Evolutionary conservation across 2,797 vertebrate species (phyloP).

Genomic region (Coccyzus lansbergi): DNA sequence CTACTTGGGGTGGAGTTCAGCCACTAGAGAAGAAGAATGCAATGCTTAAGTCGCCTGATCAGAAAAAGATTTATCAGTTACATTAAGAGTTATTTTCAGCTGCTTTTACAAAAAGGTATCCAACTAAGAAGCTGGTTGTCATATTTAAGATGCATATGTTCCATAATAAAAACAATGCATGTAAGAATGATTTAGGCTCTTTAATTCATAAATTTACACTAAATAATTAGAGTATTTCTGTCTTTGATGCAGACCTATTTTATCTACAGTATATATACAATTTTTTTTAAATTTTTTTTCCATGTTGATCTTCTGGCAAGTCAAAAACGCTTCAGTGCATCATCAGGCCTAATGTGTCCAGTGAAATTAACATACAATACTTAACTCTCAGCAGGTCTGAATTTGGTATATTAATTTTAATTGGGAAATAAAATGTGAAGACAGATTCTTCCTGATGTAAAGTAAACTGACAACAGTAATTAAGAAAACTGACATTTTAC

Average conservation of each 20-base stretch:
- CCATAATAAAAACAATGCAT: neutral
- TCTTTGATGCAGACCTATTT: neutral
- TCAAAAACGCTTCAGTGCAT: neutral
- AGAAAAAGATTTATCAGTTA: conserved; percentile 1
- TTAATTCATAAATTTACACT: neutral
- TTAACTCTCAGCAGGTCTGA: neutral
- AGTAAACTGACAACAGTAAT: conserved; percentile 30
- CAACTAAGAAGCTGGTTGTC: neutral
- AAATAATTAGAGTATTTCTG: neutral
- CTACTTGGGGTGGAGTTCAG: neutral
- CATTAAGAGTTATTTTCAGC: neutral
- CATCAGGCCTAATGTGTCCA: neutral
- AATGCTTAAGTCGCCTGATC: neutral
- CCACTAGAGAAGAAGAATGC: neutral
- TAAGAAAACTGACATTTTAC: conserved; percentile 23
- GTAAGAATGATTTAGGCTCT: neutral
- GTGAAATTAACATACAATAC: neutral
- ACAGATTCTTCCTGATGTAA: neutral
- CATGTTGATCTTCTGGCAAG: neutral
- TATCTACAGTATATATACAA: neutral
- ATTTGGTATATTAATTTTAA: neutral
- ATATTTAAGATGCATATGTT: neutral
- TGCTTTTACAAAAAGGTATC: neutral
- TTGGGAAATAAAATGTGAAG: conserved; percentile 27
- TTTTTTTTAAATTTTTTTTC: neutral